Base-by-base conservation (phyloP, 2,797 vertebrate species). In the Parotocinclus haroldoi region DNA sequence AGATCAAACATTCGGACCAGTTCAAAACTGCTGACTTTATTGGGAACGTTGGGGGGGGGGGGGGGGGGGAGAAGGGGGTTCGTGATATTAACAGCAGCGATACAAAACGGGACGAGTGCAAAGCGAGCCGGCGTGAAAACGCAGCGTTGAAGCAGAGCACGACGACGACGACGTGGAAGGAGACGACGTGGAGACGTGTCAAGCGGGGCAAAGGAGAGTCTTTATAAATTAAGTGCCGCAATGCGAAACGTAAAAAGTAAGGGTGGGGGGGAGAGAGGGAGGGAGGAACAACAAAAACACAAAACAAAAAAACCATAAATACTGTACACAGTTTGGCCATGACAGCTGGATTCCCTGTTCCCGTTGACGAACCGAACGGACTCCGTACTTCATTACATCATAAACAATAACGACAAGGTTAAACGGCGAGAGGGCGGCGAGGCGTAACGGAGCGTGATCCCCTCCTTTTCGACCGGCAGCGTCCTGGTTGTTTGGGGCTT, bases 191-290 rank as follows among this genome's bases (percentile, higher is more conserved):
- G 27, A n/a, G 51, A 51, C 4, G 27, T 46, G 66, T 63, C 73
- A 76, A 27, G 27, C 27, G 78, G 86, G 86, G 81, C 81, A 39
- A 40, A 72, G 42, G 73, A 45, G 55, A 9, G 50, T 59, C 46
- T 75, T 84, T 88, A 93, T 93, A 93, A 94, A 93, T 92, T 94
- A 94, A 94, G 92, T 92, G 92, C 92, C 88, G 77, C 86, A 84
- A n/a, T n/a, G n/a, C n/a, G n/a, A n/a, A n/a, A n/a, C n/a, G n/a
- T n/a, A n/a, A n/a, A n/a, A n/a, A n/a, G n/a, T n/a, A n/a, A n/a
- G n/a, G n/a, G n/a, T n/a, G n/a, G n/a, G n/a, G n/a, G n/a, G n/a
- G n/a, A n/a, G n/a, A n/a, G n/a, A n/a, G n/a, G n/a, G n/a, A n/a
- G n/a, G n/a, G n/a, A n/a, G n/a, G n/a, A n/a, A n/a, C n/a, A n/a